Conservation (phyloP, 2,113 vertebrate species). For the Nymphicus hollandicus region DNA sequence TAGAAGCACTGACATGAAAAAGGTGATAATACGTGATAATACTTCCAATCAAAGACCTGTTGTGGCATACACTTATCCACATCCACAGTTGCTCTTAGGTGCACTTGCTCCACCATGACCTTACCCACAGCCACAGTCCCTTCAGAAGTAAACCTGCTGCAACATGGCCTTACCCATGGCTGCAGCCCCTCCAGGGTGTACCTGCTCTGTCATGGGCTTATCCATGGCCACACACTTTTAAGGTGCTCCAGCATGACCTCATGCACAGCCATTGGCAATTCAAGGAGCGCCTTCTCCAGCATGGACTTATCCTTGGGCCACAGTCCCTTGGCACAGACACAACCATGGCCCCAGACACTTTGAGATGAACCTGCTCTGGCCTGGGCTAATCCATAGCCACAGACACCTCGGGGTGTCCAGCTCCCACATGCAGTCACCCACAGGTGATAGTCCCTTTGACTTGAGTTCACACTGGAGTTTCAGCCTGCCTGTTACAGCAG, state of each 20-base stretch:
- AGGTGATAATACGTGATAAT: neutral
- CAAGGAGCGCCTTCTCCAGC: neutral
- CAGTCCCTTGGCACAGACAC: neutral
- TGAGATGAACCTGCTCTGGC: neutral
- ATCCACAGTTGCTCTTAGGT: neutral
- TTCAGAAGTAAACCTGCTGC: neutral
- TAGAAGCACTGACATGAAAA: neutral
- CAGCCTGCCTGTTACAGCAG: neutral
- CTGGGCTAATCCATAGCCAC: neutral
- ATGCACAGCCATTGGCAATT: neutral
- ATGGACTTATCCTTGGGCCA: neutral
- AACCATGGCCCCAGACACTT: neutral
- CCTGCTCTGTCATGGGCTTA: neutral
- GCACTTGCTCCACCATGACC: neutral
- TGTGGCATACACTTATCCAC: neutral
- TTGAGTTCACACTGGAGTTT: rapidly evolving
- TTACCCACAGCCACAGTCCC: neutral
- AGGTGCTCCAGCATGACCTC: neutral
- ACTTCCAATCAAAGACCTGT: neutral
- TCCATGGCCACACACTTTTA: neutral
- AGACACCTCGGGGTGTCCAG: neutral
- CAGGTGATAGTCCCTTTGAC: neutral
- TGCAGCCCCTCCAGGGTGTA: neutral
- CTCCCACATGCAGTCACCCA: rapidly evolving
- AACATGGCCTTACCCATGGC: neutral